These are phyloP conservation scores for Drosophila subpulchrella DNA, from an alignment of 1,140 invertebrate species.

Conservation along the genomic window DNA sequence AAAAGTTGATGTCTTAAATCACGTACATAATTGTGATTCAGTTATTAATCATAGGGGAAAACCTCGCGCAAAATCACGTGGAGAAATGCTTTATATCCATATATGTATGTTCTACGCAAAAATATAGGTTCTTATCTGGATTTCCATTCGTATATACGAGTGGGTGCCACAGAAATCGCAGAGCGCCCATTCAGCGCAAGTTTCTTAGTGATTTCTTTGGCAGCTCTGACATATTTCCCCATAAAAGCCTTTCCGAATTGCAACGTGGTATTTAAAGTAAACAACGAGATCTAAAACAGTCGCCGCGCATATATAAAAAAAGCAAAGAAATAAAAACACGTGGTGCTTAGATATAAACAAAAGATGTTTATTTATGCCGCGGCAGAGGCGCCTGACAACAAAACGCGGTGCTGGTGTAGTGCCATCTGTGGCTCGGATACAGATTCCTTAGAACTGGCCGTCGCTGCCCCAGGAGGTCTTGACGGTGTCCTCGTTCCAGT, in stretches of 20 bases:
- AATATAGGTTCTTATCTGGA: not conserved
- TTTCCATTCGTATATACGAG: too few species aligned
- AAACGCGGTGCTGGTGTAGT: slow-evolving; percentile 1
- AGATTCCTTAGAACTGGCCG: slow-evolving; percentile 75
- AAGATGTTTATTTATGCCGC: slow-evolving; percentile 68
- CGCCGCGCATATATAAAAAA: too few species aligned
- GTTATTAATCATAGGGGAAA: not conserved
- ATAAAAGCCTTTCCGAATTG: too few species aligned
- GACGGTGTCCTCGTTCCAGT: slow-evolving; percentile 85
- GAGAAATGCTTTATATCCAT: not conserved
- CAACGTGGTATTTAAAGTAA: too few species aligned
- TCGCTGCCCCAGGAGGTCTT: slow-evolving; percentile 84
- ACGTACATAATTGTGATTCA: not conserved
- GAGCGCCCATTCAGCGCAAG: too few species aligned
- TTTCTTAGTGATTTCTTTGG: too few species aligned
- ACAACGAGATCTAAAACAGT: too few species aligned
- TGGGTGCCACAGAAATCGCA: too few species aligned
- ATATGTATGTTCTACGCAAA: not conserved
- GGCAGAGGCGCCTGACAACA: slow-evolving; percentile 20
- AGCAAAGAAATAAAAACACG: slow-evolving; percentile 11
- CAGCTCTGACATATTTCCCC: too few species aligned
- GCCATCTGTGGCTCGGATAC: not conserved
- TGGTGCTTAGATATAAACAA: slow-evolving; percentile 42
- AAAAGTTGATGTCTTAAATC: not conserved
- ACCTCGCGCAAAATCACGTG: not conserved